A percentile compares a stretch with the other conserved stretches of the same genome.
phyloP scores from a whole-genome alignment of 2,888 invertebrate species.

The Chloroclysta siterata region DNA sequence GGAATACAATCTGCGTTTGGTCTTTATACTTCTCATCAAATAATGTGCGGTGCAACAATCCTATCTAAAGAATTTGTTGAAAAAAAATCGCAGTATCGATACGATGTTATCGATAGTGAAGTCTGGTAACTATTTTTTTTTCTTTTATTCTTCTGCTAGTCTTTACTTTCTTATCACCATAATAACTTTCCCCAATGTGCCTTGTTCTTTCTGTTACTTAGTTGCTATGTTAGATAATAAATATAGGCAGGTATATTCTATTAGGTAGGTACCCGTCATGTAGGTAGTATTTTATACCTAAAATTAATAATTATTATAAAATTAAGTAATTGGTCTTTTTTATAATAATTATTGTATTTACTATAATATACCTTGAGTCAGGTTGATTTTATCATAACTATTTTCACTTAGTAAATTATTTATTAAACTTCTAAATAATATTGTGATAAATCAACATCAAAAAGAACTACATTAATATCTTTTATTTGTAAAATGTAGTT shows the following conservation, averaged over 20 bases:
- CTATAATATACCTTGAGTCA: no score
- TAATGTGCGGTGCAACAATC: no score
- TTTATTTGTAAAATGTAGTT: not conserved
- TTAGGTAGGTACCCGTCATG: slow-evolving; percentile 23
- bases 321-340: not conserved
- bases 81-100: no score
- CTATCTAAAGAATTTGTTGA: no score
- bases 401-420: not conserved
- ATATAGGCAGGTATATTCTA: slow-evolving; percentile 15
- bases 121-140: no score
- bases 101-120: no score
- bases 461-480: not conserved
- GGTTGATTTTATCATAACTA: not conserved
- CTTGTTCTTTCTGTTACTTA: slow-evolving; percentile 52
- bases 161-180: no score
- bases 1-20: no score
- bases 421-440: not conserved
- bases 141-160: no score
- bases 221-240: slow-evolving; percentile 34
- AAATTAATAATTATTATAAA: not conserved
- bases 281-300: no score
- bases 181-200: slow-evolving; percentile 31
- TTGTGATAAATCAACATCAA: not conserved
- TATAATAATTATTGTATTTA: not conserved
- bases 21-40: no score